A percentile compares a stretch with the other conserved stretches of the same genome.
These are phyloP conservation scores for Druon quercuslanigerum DNA, from an alignment of 1,140 invertebrate genomes.

Conservation along the genomic window DNA sequence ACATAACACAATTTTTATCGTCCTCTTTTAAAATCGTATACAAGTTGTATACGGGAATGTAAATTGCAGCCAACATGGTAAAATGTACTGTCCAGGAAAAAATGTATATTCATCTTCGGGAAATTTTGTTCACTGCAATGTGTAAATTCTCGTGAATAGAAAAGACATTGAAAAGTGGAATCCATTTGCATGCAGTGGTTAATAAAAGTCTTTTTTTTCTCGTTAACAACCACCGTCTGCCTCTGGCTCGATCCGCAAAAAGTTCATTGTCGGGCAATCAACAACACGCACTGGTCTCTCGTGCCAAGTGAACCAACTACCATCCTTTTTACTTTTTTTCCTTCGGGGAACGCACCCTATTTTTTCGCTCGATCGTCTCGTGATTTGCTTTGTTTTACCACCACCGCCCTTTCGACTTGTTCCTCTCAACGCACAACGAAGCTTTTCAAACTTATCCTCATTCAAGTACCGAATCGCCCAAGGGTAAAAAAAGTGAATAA, in stretches of 20 bases:
- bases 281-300: slow-evolving; percentile 31
- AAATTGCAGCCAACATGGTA: background rate
- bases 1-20: background rate
- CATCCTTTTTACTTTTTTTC: slow-evolving; percentile 18
- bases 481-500: slow-evolving; percentile 6
- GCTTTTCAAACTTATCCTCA: slow-evolving; percentile 1
- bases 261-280: slow-evolving; percentile 29
- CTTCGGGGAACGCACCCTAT: slow-evolving; percentile 26
- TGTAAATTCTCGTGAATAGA: background rate
- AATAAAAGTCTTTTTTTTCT: slow-evolving; percentile 17
- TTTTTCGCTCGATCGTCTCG: slow-evolving; percentile 20
- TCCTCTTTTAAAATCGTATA: background rate
- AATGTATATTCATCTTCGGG: background rate
- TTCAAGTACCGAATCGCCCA: slow-evolving; percentile 1
- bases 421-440: background rate
- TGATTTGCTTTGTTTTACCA: slow-evolving; percentile 26
- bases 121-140: background rate
- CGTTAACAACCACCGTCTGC: slow-evolving; percentile 16
- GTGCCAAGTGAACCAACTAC: slow-evolving; percentile 30
- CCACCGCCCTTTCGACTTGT: slow-evolving; percentile 16
- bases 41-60: background rate
- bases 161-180: slow-evolving; percentile 3
- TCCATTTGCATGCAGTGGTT: slow-evolving; percentile 16
- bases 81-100: background rate
- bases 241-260: slow-evolving; percentile 7